These are phyloP conservation scores for Gallinago jamesoni DNA, from an alignment of 2,113 vertebrate genomes.

Conservation along the genomic window DNA sequence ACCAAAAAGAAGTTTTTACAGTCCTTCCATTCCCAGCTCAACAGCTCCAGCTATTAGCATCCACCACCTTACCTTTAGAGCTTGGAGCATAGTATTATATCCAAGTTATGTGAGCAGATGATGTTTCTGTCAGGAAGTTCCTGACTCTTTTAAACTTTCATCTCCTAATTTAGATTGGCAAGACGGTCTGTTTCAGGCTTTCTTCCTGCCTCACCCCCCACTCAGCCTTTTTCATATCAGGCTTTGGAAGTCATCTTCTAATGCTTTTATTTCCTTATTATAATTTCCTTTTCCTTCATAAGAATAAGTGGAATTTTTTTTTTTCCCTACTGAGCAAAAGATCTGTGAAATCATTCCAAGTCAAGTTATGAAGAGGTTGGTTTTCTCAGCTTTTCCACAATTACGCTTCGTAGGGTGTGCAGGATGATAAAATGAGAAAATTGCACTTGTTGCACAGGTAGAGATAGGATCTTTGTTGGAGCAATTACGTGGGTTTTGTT, in stretches of 20 bases:
- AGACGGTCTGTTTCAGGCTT: slow-evolving; percentile 12
- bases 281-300: background rate
- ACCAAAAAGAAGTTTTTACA: background rate
- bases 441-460: background rate
- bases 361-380: background rate
- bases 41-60: slow-evolving; percentile 24
- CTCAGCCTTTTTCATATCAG: slow-evolving; percentile 28
- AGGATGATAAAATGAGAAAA: background rate
- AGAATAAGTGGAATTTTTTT: background rate
- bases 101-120: background rate
- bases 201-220: background rate
- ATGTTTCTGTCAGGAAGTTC: slow-evolving; percentile 65
- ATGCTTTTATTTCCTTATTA: slow-evolving; percentile 19
- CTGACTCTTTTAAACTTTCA: slow-evolving; percentile 65
- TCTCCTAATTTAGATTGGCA: slow-evolving; percentile 67
- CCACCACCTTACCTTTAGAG: background rate
- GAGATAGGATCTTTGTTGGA: background rate
- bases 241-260: slow-evolving; percentile 19
- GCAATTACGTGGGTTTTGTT: background rate
- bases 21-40: background rate
- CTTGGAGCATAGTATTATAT: slow-evolving; percentile 48
- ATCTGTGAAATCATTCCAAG: background rate
- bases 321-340: background rate
- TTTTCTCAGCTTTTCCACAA: background rate
- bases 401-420: background rate